Conservation (phyloP, 2,797 vertebrate genomes). For the Remorina albescens region DNA sequence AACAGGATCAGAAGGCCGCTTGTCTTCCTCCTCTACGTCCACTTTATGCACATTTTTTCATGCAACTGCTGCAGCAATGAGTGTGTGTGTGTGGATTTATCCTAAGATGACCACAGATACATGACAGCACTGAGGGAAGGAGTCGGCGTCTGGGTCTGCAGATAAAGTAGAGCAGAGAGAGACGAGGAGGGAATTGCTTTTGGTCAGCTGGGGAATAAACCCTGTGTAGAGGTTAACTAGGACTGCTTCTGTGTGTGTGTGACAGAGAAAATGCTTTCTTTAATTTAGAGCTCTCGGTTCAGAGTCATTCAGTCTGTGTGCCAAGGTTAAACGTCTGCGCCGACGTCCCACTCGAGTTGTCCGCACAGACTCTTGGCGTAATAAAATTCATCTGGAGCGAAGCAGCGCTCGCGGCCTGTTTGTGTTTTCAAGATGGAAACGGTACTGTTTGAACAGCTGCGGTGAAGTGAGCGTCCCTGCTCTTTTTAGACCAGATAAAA, state of each 20-base stretch:
- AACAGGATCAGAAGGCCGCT: slow-evolving; percentile 64
- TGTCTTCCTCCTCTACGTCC: slow-evolving; percentile 32
- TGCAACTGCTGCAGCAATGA: slow-evolving; percentile 7
- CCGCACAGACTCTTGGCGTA: neutral
- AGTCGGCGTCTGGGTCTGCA: slow-evolving; percentile 40
- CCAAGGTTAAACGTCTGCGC: slow-evolving; percentile 35
- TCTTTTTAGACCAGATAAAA: slow-evolving; percentile 45
- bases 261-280: slow-evolving; percentile 53
- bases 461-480: slow-evolving; percentile 10
- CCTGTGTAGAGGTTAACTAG: slow-evolving; percentile 50
- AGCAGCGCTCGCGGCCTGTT: neutral
- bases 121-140: slow-evolving; percentile 31
- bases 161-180: slow-evolving; percentile 54
- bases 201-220: slow-evolving; percentile 52
- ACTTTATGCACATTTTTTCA: slow-evolving; percentile 51
- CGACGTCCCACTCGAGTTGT: slow-evolving; percentile 25
- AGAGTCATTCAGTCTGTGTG: slow-evolving; percentile 11
- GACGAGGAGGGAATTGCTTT: slow-evolving; percentile 58
- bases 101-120: slow-evolving; percentile 34
- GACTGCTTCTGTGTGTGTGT: slow-evolving; percentile 28
- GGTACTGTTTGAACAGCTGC: slow-evolving; percentile 55
- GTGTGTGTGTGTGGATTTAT: slow-evolving; percentile 22
- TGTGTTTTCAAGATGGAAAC: neutral
- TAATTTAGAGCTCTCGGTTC: slow-evolving; percentile 35
- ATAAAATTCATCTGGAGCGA: slow-evolving; percentile 8